Evolutionary conservation across 2,888 invertebrate genomes (phyloP).

Genomic region (Parnassius mnemosyne): DNA sequence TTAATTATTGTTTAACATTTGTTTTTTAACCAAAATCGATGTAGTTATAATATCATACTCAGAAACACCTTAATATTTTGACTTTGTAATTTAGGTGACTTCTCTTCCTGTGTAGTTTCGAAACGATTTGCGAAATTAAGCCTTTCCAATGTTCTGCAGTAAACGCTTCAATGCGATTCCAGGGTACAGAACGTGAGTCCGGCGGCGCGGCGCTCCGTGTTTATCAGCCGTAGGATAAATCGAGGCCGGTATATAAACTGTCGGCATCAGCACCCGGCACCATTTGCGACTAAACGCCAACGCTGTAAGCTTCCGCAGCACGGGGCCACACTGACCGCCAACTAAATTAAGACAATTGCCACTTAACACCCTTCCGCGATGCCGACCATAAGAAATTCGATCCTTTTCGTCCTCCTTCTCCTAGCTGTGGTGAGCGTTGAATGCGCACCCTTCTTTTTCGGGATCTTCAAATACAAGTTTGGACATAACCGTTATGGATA

Average conservation of each 20-base stretch:
- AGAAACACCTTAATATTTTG: too few relatives aligned
- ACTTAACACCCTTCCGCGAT: slow-evolving; percentile 66
- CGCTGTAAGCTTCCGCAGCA: too few relatives aligned
- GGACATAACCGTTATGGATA: slow-evolving; percentile 46
- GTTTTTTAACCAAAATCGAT: too few relatives aligned
- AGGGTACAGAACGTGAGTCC: slow-evolving; percentile 76
- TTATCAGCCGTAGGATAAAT: slow-evolving; percentile 69
- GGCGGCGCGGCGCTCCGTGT: slow-evolving; percentile 46
- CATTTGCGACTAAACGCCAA: slow-evolving; percentile 38
- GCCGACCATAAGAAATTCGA: slow-evolving; percentile 49
- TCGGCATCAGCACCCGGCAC: slow-evolving; percentile 66
- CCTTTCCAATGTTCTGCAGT: slow-evolving; percentile 31
- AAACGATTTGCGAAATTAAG: slow-evolving; percentile 13
- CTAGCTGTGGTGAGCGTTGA: slow-evolving; percentile 48
- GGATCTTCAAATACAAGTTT: slow-evolving; percentile 48
- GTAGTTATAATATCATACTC: too few relatives aligned
- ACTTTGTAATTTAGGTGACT: background rate
- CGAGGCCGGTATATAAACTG: slow-evolving; percentile 78
- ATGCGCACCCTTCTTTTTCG: slow-evolving; percentile 65
- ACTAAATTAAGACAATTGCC: too few relatives aligned
- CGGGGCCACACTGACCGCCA: too few relatives aligned
- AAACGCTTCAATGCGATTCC: slow-evolving; percentile 48
- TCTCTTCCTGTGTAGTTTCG: slow-evolving; percentile 5
- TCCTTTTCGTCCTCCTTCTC: slow-evolving; percentile 43
- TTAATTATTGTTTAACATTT: too few relatives aligned